A percentile compares a stretch with the other conserved stretches of the same genome.
Conservation (phyloP, 2,797 vertebrate species). For the Mallotus villosus region DNA sequence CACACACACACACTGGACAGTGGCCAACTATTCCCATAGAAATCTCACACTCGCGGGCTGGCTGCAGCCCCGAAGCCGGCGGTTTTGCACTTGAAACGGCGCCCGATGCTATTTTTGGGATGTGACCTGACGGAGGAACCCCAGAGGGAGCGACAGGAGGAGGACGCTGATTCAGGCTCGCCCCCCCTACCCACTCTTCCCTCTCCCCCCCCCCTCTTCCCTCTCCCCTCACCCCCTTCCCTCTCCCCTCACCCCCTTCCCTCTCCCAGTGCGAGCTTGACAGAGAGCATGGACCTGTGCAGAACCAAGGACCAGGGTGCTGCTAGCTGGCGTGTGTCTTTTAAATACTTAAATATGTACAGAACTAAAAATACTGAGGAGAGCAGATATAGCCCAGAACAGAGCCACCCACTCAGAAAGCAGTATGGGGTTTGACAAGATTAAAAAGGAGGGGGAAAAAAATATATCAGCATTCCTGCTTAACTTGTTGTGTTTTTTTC, state of each 20-base stretch:
- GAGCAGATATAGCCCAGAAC: too few relatives aligned
- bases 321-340: too few relatives aligned
- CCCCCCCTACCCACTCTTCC: conserved; percentile 14
- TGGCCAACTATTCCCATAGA: conserved; percentile 92
- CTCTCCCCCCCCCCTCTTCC: conserved; percentile 35
- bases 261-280: conserved; percentile 18
- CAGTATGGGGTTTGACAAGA: not conserved
- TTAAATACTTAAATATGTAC: too few relatives aligned
- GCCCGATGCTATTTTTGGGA: conserved; percentile 95
- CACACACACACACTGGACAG: conserved; percentile 75
- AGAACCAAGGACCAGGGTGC: not conserved
- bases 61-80: conserved; percentile 89
- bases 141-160: conserved; percentile 84
- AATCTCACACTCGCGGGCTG: conserved; percentile 91
- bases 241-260: conserved; percentile 34
- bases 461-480: conserved; percentile 44
- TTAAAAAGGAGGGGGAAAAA: conserved; percentile 43
- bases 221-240: conserved; percentile 22
- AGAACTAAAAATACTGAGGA: too few relatives aligned
- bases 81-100: conserved; percentile 92
- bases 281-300: not conserved
- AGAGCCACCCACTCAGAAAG: not conserved
- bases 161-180: conserved; percentile 71
- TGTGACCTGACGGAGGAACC: conserved; percentile 92
- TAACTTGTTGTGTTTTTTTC: conserved; percentile 14